Conservation (phyloP, 1,140 invertebrate genomes). For the Habropoda laboriosa region DNA sequence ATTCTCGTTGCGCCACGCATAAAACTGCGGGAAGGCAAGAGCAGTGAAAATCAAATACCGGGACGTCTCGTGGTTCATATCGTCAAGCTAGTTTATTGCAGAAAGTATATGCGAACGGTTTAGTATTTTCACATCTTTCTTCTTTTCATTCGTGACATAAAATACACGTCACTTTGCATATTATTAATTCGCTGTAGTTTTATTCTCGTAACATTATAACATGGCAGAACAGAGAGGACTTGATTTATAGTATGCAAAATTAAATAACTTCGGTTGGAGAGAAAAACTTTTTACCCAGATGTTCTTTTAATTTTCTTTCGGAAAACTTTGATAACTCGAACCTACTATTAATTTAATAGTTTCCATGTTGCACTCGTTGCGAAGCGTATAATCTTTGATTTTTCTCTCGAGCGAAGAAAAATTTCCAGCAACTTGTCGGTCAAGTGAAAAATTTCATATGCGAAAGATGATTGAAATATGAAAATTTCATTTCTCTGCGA, state of each 20-base stretch:
- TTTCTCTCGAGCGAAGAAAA: too few relatives aligned
- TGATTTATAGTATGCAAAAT: background rate
- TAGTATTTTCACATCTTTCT: background rate
- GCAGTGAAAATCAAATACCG: background rate
- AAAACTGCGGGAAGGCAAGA: background rate
- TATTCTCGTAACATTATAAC: background rate
- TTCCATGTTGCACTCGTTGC: too few relatives aligned
- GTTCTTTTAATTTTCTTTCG: too few relatives aligned
- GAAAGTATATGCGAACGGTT: background rate
- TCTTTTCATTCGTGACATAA: background rate
- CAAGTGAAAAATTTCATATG: too few relatives aligned
- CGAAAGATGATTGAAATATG: too few relatives aligned
- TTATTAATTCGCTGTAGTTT: background rate
- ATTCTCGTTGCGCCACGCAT: background rate
- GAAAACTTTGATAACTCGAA: too few relatives aligned
- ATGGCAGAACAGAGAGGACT: background rate
- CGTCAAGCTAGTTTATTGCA: background rate
- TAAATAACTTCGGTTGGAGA: too few relatives aligned
- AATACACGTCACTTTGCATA: background rate
- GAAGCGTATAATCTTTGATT: too few relatives aligned
- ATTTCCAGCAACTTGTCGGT: too few relatives aligned
- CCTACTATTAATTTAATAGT: too few relatives aligned
- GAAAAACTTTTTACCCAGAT: too few relatives aligned
- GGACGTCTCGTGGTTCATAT: background rate
- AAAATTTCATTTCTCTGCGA: too few relatives aligned